Evolutionary conservation across 2,113 vertebrate species (phyloP).

Genomic region (Okapia johnstoni): DNA sequence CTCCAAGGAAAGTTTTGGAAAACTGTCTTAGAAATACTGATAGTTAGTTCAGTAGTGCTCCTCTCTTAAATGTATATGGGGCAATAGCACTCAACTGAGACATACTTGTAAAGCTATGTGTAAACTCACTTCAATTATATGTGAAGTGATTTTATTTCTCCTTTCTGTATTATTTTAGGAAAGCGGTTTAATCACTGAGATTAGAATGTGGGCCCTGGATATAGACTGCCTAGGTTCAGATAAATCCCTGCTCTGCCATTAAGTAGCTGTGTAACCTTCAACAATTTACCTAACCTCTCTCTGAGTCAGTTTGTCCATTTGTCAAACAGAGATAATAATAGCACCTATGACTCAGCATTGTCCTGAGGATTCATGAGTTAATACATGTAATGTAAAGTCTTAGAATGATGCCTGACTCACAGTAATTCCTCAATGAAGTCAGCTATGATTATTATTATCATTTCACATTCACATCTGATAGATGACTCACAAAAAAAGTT

Average conservation of each 20-base stretch:
- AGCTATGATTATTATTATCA: neutral
- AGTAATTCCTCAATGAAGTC: neutral
- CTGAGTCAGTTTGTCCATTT: slow-evolving; percentile 19
- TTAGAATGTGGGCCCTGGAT: neutral
- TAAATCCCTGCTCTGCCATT: neutral
- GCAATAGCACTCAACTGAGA: neutral
- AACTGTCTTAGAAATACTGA: neutral
- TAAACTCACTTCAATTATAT: neutral
- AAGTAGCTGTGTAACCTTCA: neutral
- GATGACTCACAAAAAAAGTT: neutral
- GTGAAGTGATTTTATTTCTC: slow-evolving; percentile 17
- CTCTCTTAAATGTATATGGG: slow-evolving; percentile 4
- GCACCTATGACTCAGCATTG: neutral
- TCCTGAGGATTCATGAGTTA: neutral
- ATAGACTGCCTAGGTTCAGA: neutral
- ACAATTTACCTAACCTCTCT: neutral
- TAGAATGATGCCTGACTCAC: neutral
- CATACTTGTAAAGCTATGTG: neutral
- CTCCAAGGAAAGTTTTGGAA: slow-evolving; percentile 13
- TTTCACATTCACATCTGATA: neutral
- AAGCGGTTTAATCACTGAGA: neutral
- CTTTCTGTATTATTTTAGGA: neutral
- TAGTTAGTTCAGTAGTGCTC: neutral
- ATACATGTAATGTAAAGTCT: neutral
- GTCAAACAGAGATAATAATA: slow-evolving; percentile 10